These are phyloP conservation scores for Daphoenositta chrysoptera DNA, from an alignment of 2,113 vertebrate species.

Conservation along the genomic window DNA sequence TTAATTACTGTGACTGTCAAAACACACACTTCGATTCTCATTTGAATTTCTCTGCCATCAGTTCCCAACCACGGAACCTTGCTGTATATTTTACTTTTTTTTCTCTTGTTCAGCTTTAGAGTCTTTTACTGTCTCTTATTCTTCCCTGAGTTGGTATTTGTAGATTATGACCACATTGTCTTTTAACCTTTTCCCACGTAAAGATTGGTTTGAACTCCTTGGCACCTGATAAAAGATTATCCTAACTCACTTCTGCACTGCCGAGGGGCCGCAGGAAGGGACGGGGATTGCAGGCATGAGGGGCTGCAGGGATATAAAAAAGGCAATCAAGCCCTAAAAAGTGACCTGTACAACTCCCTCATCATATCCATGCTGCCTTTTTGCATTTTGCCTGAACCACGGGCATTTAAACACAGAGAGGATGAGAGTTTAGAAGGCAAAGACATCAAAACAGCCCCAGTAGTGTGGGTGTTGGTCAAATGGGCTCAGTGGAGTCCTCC, in stretches of 20 bases:
- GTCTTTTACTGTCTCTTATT: not conserved
- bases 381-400: not conserved
- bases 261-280: not conserved
- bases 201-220: conserved; percentile 17
- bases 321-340: not conserved
- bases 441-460: fast-evolving
- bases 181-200: conserved; percentile 21
- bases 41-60: conserved; percentile 28
- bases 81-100: not conserved
- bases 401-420: not conserved
- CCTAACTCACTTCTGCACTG: not conserved
- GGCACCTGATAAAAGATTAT: not conserved
- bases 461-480: fast-evolving
- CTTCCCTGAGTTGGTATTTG: not conserved
- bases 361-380: fast-evolving
- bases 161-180: conserved; percentile 2
- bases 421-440: not conserved
- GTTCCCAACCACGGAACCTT: not conserved
- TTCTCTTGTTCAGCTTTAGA: not conserved
- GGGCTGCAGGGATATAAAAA: fast-evolving
- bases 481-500: not conserved
- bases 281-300: not conserved
- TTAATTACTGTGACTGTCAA: conserved; percentile 55
- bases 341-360: not conserved
- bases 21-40: conserved; percentile 39